Evolutionary conservation across 2,797 vertebrate genomes (phyloP).

Genomic region (Choloepus didactylus): DNA sequence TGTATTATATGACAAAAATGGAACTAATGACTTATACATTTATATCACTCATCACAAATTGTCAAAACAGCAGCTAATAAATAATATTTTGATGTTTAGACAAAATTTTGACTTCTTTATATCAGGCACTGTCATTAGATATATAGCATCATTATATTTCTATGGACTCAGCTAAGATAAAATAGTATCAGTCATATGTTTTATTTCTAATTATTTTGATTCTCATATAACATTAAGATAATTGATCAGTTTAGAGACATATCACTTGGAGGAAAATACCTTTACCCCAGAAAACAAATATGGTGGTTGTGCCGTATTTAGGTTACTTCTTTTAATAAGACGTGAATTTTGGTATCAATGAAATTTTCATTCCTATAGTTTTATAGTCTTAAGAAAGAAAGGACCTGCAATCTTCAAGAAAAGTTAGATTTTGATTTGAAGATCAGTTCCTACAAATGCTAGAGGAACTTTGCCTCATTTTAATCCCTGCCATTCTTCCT

Average conservation of each 20-base stretch:
- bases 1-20: neutral
- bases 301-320: neutral
- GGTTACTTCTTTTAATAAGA: neutral
- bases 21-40: neutral
- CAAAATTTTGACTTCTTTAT: neutral
- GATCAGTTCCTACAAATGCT: neutral
- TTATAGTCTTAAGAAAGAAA: neutral
- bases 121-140: neutral
- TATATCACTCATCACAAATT: neutral
- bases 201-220: neutral
- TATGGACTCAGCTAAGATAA: conserved; percentile 6
- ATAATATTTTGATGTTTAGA: neutral
- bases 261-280: neutral
- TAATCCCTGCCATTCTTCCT: neutral
- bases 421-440: neutral
- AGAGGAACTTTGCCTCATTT: neutral
- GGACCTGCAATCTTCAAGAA: neutral
- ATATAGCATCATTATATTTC: neutral
- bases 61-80: neutral
- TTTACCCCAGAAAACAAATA: neutral
- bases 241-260: neutral
- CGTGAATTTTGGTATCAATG: neutral
- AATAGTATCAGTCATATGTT: neutral
- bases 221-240: neutral
- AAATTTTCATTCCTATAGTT: conserved; percentile 3